Evolutionary conservation across 2,797 vertebrate species (phyloP).

Genomic region (Danio choprae): DNA sequence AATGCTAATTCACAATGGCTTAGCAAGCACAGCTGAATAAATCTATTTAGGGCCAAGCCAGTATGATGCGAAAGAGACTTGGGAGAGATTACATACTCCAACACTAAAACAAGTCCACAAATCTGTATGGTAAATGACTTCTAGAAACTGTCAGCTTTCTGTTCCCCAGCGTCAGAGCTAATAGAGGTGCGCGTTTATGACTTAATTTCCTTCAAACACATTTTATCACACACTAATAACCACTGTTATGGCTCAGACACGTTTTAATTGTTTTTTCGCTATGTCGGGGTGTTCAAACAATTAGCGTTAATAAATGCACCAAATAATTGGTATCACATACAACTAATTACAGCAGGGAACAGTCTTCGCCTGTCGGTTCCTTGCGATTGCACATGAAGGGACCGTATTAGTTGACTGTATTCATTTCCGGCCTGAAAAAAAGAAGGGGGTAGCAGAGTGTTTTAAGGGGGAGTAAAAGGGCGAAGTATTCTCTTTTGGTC

Average conservation of each 20-base stretch:
- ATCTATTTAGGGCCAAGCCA: constrained; percentile 65
- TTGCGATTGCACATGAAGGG: constrained; percentile 84
- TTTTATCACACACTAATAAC: constrained; percentile 84
- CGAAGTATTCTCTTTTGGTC: constrained; percentile 85
- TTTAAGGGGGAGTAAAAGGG: constrained; percentile 63
- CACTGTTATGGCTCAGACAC: constrained; percentile 75
- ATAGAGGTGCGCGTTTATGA: constrained; percentile 74
- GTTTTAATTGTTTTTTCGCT: constrained; percentile 86
- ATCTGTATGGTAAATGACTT: constrained; percentile 79
- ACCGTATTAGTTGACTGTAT: constrained; percentile 89
- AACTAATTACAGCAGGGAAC: constrained; percentile 87
- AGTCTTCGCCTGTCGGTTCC: constrained; percentile 78
- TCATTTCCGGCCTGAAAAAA: constrained; percentile 75
- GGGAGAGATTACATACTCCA: constrained; percentile 57
- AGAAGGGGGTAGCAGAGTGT: constrained; percentile 35
- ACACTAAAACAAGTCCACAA: constrained; percentile 61
- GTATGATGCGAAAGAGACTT: constrained; percentile 61
- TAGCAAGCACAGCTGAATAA: constrained; percentile 69
- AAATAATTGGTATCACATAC: constrained; percentile 87
- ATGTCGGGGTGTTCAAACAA: constrained; percentile 86
- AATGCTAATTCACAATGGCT: constrained; percentile 72
- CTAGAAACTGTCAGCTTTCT: constrained; percentile 66
- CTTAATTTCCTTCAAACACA: constrained; percentile 69
- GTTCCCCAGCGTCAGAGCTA: constrained; percentile 63
- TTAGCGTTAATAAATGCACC: constrained; percentile 85